Percentiles rank a stretch among this genome's conserved stretches.
Evolutionary conservation across 2,888 invertebrate genomes (phyloP).

Genomic region (Apotomis turbidana): DNA sequence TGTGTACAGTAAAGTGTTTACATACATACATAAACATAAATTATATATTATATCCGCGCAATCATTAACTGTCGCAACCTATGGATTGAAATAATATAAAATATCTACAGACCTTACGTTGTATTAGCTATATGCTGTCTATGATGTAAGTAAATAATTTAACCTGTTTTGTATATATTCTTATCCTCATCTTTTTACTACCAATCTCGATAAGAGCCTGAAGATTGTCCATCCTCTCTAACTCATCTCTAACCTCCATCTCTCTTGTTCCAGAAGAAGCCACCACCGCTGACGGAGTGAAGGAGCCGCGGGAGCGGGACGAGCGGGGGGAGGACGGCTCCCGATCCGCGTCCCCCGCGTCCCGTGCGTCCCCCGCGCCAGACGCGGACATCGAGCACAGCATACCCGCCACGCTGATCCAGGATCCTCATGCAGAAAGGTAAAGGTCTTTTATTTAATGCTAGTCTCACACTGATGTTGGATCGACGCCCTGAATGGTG

Average conservation of each 20-base stretch:
- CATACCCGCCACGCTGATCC: constrained; percentile 82
- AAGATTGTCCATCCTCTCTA: no score
- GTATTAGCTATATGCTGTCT: no score
- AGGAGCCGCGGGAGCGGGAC: constrained; percentile 76
- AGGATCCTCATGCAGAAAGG: constrained; percentile 81
- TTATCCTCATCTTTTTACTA: no score
- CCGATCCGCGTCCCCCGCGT: constrained; percentile 63
- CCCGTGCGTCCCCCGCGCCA: constrained; percentile 68
- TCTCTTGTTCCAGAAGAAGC: constrained; percentile 82
- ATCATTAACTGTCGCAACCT: no score
- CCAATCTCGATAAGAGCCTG: no score
- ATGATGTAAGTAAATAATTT: background rate
- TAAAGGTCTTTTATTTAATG: constrained; percentile 45
- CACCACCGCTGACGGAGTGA: constrained; percentile 84
- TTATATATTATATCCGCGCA: no score
- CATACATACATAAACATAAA: no score
- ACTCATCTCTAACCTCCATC: no score
- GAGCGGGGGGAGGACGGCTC: constrained; percentile 77
- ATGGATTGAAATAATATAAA: no score
- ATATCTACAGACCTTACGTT: no score
- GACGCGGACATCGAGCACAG: constrained; percentile 83
- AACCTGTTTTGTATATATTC: background rate
- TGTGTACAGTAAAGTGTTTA: no score
- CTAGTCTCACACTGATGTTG: background rate
- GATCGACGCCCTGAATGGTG: no score